Evolutionary conservation across 1,140 invertebrate species (phyloP).

Genomic region (Diplogasteroides magnus): DNA sequence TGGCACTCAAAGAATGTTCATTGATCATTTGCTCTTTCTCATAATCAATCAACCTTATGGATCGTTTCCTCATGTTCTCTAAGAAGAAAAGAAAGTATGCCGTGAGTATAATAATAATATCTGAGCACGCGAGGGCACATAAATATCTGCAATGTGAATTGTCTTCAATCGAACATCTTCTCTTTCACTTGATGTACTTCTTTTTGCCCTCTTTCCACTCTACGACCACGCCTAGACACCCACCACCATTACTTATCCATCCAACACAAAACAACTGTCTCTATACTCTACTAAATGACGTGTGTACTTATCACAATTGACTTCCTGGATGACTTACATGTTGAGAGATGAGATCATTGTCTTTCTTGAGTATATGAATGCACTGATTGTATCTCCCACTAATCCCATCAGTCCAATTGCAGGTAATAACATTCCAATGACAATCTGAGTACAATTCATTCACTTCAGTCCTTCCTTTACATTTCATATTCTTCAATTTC

Average conservation of each 20-base stretch:
- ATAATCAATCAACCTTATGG: constrained; percentile 26
- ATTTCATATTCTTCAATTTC: too few relatives aligned
- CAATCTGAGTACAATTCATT: too few relatives aligned
- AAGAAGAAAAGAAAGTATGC: constrained; percentile 38
- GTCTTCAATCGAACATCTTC: background rate
- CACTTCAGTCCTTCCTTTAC: too few relatives aligned
- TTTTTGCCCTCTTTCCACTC: background rate
- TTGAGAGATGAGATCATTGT: constrained; percentile 32
- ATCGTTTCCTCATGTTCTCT: constrained; percentile 37
- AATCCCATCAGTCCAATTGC: constrained; percentile 33
- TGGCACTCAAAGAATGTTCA: background rate
- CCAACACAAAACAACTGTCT: background rate
- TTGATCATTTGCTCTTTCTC: constrained; percentile 22
- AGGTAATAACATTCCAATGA: constrained; percentile 38
- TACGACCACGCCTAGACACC: too few relatives aligned
- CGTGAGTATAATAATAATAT: constrained; percentile 33
- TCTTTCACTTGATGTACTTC: background rate
- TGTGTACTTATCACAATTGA: too few relatives aligned
- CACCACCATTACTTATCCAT: too few relatives aligned
- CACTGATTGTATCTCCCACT: constrained; percentile 33
- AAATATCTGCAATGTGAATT: constrained; percentile 21
- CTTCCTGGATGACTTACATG: constrained; percentile 9
- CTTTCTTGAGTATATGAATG: constrained; percentile 37
- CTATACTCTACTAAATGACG: background rate
- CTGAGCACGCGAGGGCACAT: constrained; percentile 30